Evolutionary conservation across 2,797 vertebrate species (phyloP).

Genomic region (Coccyzus lansbergi): DNA sequence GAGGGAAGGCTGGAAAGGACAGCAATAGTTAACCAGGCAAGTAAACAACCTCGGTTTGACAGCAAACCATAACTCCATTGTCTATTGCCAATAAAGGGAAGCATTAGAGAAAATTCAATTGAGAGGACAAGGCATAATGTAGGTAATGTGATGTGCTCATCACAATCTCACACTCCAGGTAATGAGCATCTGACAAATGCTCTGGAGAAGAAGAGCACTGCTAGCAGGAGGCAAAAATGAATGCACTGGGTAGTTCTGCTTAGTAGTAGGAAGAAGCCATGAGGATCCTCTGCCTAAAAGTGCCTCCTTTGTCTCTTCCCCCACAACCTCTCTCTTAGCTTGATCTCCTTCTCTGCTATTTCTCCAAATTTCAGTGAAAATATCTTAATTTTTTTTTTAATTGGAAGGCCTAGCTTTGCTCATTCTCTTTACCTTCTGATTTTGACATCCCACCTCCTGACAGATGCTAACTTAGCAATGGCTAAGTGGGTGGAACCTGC

Average conservation of each 20-base stretch:
- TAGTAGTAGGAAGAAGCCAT: not conserved
- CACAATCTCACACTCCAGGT: constrained; percentile 5
- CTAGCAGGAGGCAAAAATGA: not conserved
- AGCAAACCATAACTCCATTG: constrained; percentile 51
- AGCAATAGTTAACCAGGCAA: not conserved
- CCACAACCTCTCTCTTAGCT: not conserved
- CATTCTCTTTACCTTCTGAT: not conserved
- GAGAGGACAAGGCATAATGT: constrained; percentile 37
- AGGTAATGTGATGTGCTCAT: constrained; percentile 36
- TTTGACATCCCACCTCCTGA: not conserved
- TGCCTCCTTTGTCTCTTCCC: rapidly evolving
- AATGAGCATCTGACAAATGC: constrained; percentile 42
- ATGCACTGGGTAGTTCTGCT: not conserved
- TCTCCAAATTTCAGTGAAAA: not conserved
- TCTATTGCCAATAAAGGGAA: constrained; percentile 57
- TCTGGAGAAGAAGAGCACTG: not conserved
- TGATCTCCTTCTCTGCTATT: not conserved
- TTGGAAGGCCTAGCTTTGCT: not conserved
- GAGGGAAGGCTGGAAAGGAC: not conserved
- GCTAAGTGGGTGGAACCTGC: constrained; percentile 10
- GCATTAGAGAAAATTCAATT: constrained; percentile 39
- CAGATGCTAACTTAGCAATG: not conserved
- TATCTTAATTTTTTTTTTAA: not conserved
- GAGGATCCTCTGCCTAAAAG: not conserved
- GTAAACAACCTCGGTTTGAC: constrained; percentile 51